Base-by-base conservation (phyloP, 1,140 invertebrate species). In the Achroia grisella region DNA sequence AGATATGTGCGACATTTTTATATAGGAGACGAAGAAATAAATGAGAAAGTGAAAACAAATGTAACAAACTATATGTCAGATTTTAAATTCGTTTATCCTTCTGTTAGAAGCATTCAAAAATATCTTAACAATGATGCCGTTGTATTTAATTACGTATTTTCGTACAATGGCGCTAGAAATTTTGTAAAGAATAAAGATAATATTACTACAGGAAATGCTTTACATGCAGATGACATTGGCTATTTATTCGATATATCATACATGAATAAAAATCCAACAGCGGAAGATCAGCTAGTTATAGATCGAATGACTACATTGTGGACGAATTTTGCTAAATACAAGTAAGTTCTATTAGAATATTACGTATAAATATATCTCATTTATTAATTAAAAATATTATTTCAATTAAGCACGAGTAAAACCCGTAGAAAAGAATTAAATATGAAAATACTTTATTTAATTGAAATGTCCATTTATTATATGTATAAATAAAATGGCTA, bases 301-400 rank as follows among this genome's bases (percentile, higher is more conserved):
- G 53, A 74, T 43, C 40, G 51, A 13, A 62, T 74, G 39, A 74
- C 67, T 6, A 63, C 54, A 15, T 46, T 74, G 40, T 74, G 67
- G 67, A 52, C 62, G 6, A 74, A 74, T 36, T 73, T 73, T 29
- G 62, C 49, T 2, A 73, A 73, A 62, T 63, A 47, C 32, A 49
- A 61, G 70, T 71, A 46, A 35, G 53, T 23, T 3, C 6, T 6
- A 3, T 23, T 23, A 23, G n/a, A n/a, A n/a, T n/a, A n/a, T n/a
- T n/a, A n/a, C n/a, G n/a, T n/a, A n/a, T n/a, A n/a, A n/a, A n/a
- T n/a, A n/a, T n/a, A n/a, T n/a, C n/a, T n/a, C n/a, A n/a, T n/a
- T n/a, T n/a, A n/a, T n/a, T n/a, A n/a, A n/a, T n/a, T n/a, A n/a
- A n/a, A n/a, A n/a, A n/a, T n/a, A n/a, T n/a, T n/a, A n/a, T n/a